Conservation (phyloP, 2,113 vertebrate species). For the Misgurnus mizolepis region DNA sequence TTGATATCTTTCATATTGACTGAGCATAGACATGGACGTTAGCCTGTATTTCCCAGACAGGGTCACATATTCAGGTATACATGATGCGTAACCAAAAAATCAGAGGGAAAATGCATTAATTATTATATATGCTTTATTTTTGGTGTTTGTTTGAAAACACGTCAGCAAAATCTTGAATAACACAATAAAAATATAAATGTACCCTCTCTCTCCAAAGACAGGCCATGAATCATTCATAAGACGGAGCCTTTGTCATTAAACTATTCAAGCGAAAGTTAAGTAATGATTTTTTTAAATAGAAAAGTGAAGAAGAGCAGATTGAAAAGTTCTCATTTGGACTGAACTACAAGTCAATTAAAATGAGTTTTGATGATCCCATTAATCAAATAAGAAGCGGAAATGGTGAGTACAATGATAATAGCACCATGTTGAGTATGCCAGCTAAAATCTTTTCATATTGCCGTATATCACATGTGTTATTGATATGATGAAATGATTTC, state of each 20-base stretch:
- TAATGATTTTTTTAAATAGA: neutral
- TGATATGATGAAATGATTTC: too few relatives aligned
- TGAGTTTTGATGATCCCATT: conserved; percentile 17
- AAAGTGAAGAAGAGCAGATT: neutral
- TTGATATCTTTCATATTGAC: too few relatives aligned
- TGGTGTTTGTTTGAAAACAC: neutral
- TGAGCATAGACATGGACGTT: too few relatives aligned
- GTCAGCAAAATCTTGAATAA: neutral
- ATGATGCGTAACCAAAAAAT: too few relatives aligned
- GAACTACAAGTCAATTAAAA: conserved; percentile 13
- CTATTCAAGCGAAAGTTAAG: neutral
- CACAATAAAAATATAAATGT: neutral
- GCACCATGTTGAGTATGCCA: neutral
- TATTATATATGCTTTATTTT: neutral
- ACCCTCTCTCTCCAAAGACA: neutral
- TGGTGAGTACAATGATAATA: neutral
- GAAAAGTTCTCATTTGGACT: neutral
- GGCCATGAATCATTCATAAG: neutral
- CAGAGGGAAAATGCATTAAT: too few relatives aligned
- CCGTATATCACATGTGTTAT: too few relatives aligned
- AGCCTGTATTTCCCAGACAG: too few relatives aligned
- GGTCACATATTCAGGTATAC: too few relatives aligned
- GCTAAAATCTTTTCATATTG: neutral
- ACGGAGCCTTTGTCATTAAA: neutral
- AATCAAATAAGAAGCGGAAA: neutral